Base-by-base conservation (phyloP, 2,888 invertebrate species). In the Cheilosia impressa region DNA sequence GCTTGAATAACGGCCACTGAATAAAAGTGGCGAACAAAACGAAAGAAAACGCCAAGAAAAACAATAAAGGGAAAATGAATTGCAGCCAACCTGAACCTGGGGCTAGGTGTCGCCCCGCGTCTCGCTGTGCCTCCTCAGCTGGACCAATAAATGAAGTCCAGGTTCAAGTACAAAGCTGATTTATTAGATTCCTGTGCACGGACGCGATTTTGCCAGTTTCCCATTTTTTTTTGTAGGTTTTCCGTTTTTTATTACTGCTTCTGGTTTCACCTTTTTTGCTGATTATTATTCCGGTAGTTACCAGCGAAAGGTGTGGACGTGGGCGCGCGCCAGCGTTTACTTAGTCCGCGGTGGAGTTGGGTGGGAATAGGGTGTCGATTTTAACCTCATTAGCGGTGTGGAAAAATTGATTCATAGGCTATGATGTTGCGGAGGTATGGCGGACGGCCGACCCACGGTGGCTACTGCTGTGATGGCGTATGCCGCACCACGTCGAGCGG, bases 131-230 rank as follows among this genome's bases (percentile, higher is more conserved):
- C 34, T 27, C 41, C 50, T 50, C 60, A 38, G 24, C 22, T 47
- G 62, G 52, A 68, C 72, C 72, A 53, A 77, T 50, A 81, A 77
- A 85, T 80, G 76, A 77, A 81, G 85, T 76, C 80, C 76, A 76
- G 80, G 85, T 72, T 85, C 85, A 85, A 85, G 85, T 85, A 85
- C 81, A 72, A 72, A 81, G 76, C 68, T 85, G 85, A 85, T 85
- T 85, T 85, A 85, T 85, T 85, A 81, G 81, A 85, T 81, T 85
- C 81, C 76, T 76, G 77, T 68, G 72, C 81, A 81, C 76, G 85
- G 72, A 77, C 76, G 80, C 72, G 66, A 80, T 75, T 71, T 58
- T 47, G 47, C 45, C 15, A 43, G 57, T 58, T 79, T 45, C 9
- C 9, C 9, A 2, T 58, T 78, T 62, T 71, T 41, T 45, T 19